phyloP scores from a whole-genome alignment of 2,888 invertebrate genomes.

The Yponomeuta malinellus region DNA sequence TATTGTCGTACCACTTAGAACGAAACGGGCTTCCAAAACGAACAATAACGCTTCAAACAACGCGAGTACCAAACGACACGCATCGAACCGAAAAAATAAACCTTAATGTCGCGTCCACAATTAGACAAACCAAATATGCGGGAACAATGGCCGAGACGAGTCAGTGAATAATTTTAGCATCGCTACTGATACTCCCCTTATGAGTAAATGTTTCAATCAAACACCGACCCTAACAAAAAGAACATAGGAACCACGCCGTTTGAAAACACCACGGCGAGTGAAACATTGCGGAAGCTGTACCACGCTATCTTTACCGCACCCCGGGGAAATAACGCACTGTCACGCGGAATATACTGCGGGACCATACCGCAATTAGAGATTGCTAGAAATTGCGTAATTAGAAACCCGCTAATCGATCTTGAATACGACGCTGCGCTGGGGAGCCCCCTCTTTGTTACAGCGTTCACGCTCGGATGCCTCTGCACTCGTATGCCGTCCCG shows the following conservation, averaged over 20 bases:
- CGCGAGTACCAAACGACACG: constrained; percentile 46
- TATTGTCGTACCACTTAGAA: neutral
- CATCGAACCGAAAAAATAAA: constrained; percentile 53
- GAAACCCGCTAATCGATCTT: constrained; percentile 68
- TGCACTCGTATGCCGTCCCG: neutral
- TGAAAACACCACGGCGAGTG: neutral
- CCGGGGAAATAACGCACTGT: constrained; percentile 73
- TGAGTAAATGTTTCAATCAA: neutral
- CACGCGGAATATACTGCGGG: constrained; percentile 68
- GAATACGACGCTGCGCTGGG: constrained; percentile 40
- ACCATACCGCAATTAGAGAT: constrained; percentile 70
- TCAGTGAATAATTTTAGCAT: constrained; percentile 71
- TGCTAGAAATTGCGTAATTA: constrained; percentile 74
- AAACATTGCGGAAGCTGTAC: constrained; percentile 23
- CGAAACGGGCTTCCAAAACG: constrained; percentile 2
- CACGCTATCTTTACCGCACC: constrained; percentile 71
- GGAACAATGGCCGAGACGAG: constrained; percentile 65
- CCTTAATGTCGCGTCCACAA: constrained; percentile 9
- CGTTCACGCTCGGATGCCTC: constrained; percentile 11
- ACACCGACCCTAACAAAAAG: neutral
- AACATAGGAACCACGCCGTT: neutral
- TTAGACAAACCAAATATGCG: constrained; percentile 63
- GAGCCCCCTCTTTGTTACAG: constrained; percentile 38
- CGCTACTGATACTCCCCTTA: constrained; percentile 32
- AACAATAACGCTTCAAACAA: constrained; percentile 19